Conservation (phyloP, 2,797 vertebrate species). For the Galaxias olidus region DNA sequence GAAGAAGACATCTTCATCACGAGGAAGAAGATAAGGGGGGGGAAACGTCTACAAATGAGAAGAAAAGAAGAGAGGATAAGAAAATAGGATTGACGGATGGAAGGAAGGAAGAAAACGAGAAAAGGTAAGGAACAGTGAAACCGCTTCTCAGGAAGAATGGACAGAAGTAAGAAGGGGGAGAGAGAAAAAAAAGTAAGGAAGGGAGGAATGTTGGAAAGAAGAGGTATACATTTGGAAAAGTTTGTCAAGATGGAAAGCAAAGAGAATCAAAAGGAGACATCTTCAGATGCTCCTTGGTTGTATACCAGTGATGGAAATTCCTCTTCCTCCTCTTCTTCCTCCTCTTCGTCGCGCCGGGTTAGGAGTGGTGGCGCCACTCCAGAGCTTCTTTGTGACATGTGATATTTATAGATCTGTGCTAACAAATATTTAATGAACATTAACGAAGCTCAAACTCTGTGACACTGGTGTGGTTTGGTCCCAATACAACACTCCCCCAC, state of each 20-base stretch:
- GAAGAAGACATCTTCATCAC: neutral
- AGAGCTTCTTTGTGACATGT: conserved; percentile 77
- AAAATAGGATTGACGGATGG: neutral
- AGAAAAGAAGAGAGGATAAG: neutral
- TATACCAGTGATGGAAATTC: conserved; percentile 54
- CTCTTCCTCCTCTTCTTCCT: conserved; percentile 14
- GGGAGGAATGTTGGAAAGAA: neutral
- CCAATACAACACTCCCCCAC: conserved; percentile 44
- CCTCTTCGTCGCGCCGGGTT: conserved; percentile 58
- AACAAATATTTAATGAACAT: conserved; percentile 85
- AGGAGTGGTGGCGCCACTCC: conserved; percentile 73
- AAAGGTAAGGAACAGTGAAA: no score
- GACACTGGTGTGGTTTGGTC: conserved; percentile 45
- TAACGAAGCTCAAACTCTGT: conserved; percentile 59
- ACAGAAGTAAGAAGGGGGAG: no score
- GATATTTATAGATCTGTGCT: conserved; percentile 81
- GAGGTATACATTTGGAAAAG: conserved; percentile 2
- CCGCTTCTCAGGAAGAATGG: no score
- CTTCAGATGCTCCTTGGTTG: conserved; percentile 1
- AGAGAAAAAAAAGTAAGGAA: no score
- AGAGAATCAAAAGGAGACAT: neutral
- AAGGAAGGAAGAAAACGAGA: neutral
- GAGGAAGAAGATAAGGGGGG: neutral
- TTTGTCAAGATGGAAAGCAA: neutral
- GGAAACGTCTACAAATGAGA: neutral